A percentile compares a stretch with the other conserved stretches of the same genome.
Conservation (phyloP, 1,140 invertebrate species). For the Ips typographus region DNA sequence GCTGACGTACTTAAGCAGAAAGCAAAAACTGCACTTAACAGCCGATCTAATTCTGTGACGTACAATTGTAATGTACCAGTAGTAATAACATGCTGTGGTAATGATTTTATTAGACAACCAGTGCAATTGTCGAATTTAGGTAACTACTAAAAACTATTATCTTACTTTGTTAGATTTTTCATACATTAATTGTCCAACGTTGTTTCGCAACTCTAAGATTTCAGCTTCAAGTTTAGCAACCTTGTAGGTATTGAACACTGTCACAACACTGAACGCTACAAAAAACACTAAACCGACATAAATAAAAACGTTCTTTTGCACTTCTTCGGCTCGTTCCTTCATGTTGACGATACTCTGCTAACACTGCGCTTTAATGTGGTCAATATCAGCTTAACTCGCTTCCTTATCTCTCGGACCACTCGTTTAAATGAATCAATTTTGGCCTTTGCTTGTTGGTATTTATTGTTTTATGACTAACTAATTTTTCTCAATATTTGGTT, state of each 20-base stretch:
- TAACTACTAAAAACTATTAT: not conserved
- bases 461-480: slow-evolving; percentile 8
- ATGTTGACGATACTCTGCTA: not conserved
- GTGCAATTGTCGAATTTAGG: not conserved
- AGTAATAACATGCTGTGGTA: not conserved
- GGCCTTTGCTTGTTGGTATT: slow-evolving; percentile 10
- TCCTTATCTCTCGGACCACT: slow-evolving; percentile 21
- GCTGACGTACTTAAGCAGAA: no score
- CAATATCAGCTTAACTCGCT: slow-evolving; percentile 14
- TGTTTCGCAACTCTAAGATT: slow-evolving; percentile 2
- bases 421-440: slow-evolving; percentile 26
- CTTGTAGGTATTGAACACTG: slow-evolving; percentile 3
- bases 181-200: not conserved
- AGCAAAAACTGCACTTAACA: no score
- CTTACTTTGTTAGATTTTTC: not conserved
- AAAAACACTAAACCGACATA: slow-evolving; percentile 6
- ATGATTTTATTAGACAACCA: not conserved
- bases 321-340: slow-evolving; percentile 8
- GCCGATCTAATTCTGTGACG: no score
- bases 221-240: slow-evolving; percentile 2
- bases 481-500: not conserved
- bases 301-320: slow-evolving; percentile 9
- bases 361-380: not conserved
- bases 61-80: not conserved
- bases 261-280: slow-evolving; percentile 8